Evolutionary conservation across 2,113 vertebrate species (phyloP), one percentile per base, ranked within the genome.

Genomic region (Danionella cerebrum): DNA sequence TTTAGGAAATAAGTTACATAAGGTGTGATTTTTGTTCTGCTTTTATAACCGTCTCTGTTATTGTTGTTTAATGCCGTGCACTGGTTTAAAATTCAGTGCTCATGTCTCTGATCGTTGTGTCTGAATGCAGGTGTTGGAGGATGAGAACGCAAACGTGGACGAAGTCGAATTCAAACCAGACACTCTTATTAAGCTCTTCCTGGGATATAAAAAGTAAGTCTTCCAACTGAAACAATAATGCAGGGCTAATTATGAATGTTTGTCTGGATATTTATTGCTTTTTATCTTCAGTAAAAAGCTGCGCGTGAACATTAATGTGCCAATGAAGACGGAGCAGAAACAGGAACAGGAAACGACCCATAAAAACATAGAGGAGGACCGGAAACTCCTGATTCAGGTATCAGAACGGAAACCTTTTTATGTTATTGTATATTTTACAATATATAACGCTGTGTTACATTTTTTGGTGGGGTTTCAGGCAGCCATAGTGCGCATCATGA

Each of bases 321-420:
- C 96, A 9, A 99, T 99, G 96, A 99, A 99, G 81, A 98, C 96
- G 0, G 96, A 99, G 77, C 96, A 99, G 88, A 99, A 98, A 70
- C 96, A 99, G 77, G 96, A 99, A 68, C 96, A 99, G 74, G 96
- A 99, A 84, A 98, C 96, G 0, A 99, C 96, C 25, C 96, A 99
- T 86, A 99, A 99, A 85, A 99, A 98, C 72, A 99, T 99, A 2
- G 96, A 99, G 79, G 96, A 98, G 81, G 96, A 99, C 73, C 82
- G 96, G 7, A 98, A 99, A 74, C 91, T 99, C 44, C 90, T 99
- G 22, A 99, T 99, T 29, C 96, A 99, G 92, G 96, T 96, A 16
- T n/a, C 18, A 22, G 7, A n/a, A n/a, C n/a, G n/a, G n/a, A n/a
- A n/a, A n/a, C n/a, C n/a, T n/a, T n/a, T n/a, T n/a, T n/a, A n/a